Percentiles rank a stretch among this genome's conserved stretches.
phyloP scores from a whole-genome alignment of 2,888 invertebrate species.

The Onchidella celtica region DNA sequence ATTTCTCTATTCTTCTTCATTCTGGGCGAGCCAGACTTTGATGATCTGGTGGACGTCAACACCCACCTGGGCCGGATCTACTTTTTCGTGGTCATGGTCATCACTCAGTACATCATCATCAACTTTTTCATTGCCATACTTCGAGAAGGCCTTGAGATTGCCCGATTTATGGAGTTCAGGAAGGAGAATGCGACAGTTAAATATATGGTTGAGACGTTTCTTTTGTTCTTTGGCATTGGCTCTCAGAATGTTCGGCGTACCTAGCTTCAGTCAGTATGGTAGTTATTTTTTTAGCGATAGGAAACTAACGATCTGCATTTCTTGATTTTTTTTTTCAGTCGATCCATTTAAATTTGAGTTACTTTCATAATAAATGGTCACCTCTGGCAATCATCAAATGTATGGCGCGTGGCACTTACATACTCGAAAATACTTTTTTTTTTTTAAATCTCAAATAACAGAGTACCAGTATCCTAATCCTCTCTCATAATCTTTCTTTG shows the following conservation, averaged over 20 bases:
- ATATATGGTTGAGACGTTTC: slow-evolving; percentile 19
- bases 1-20: slow-evolving; percentile 33
- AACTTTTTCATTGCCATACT: slow-evolving; percentile 43
- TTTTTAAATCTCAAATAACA: no score
- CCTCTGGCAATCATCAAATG: no score
- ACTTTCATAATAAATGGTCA: no score
- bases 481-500: no score
- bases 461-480: no score
- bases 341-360: no score
- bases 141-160: slow-evolving; percentile 26
- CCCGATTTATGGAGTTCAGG: slow-evolving; percentile 13
- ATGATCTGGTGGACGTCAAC: not conserved
- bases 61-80: slow-evolving; percentile 6
- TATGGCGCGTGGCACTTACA: no score
- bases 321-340: no score
- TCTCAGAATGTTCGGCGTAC: not conserved
- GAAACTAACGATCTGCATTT: no score
- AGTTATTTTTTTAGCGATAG: no score
- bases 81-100: slow-evolving; percentile 19
- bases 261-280: not conserved
- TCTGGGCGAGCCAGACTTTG: slow-evolving; percentile 37
- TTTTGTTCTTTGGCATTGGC: slow-evolving; percentile 9
- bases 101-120: slow-evolving; percentile 34
- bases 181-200: slow-evolving; percentile 10
- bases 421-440: no score